A percentile compares a stretch with the other conserved stretches of the same genome.
Conservation (phyloP, 1,140 invertebrate species). For the Eupristina koningsbergeri region DNA sequence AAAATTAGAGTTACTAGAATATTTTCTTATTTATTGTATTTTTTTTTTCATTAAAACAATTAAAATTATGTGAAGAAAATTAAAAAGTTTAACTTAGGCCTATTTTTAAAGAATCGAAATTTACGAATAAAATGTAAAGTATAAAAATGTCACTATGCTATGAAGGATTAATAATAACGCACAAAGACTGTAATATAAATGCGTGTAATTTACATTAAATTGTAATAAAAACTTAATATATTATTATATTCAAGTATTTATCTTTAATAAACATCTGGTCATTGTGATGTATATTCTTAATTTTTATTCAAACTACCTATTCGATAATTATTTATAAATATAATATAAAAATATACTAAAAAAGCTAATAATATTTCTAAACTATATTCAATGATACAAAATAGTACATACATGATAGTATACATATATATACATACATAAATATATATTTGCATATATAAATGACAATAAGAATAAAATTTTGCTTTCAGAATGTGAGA, state of each 20-base stretch:
- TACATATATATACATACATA: too few species aligned
- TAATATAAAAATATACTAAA: constrained; percentile 23
- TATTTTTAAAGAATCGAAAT: neutral
- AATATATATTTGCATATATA: too few species aligned
- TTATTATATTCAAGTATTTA: constrained; percentile 16
- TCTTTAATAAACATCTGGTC: constrained; percentile 2
- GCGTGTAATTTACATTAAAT: constrained; percentile 39
- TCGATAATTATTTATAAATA: constrained; percentile 6
- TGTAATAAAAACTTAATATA: constrained; percentile 34
- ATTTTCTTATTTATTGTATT: too few species aligned
- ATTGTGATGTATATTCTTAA: constrained; percentile 3
- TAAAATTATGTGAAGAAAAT: neutral
- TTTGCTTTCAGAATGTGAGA: neutral
- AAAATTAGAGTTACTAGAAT: neutral
- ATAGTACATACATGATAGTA: neutral
- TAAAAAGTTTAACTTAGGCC: neutral
- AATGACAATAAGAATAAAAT: neutral
- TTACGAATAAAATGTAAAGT: neutral
- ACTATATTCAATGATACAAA: neutral
- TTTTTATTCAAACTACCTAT: neutral
- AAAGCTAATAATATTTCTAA: neutral
- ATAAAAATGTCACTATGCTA: neutral
- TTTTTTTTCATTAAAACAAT: neutral
- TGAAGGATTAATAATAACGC: constrained; percentile 31
- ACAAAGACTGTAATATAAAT: constrained; percentile 47